These are phyloP conservation scores for Percopsis omiscomaycus DNA, from an alignment of 2,797 vertebrate genomes.

Conservation along the genomic window DNA sequence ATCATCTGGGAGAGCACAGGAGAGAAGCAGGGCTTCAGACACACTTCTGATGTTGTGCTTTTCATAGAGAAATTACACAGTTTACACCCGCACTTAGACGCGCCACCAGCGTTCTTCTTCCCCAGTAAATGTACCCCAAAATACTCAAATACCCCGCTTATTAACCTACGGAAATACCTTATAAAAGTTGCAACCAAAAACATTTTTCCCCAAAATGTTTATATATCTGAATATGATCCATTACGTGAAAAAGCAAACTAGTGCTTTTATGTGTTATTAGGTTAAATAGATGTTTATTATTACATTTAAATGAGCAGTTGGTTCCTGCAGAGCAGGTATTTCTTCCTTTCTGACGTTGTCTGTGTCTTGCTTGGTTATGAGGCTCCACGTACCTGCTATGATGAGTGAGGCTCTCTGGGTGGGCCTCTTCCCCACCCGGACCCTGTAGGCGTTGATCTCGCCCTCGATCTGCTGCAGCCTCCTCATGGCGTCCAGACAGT, in stretches of 20 bases:
- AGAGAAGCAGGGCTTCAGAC: constrained; percentile 32
- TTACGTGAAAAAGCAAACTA: too few relatives aligned
- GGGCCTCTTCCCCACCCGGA: constrained; percentile 86
- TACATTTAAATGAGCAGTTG: too few relatives aligned
- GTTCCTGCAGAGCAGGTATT: too few relatives aligned
- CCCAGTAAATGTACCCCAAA: constrained; percentile 7
- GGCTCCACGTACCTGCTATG: constrained; percentile 79
- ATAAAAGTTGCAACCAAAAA: too few relatives aligned
- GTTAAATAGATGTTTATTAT: too few relatives aligned
- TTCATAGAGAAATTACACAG: constrained; percentile 9
- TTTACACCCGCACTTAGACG: not conserved
- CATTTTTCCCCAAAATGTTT: too few relatives aligned
- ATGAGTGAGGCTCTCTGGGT: constrained; percentile 84
- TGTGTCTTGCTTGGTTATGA: not conserved
- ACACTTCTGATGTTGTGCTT: constrained; percentile 8
- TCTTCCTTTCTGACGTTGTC: not conserved
- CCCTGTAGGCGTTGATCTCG: constrained; percentile 87
- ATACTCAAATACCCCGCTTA: too few relatives aligned
- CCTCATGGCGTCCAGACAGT: constrained; percentile 84
- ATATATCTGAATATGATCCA: too few relatives aligned
- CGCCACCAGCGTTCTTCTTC: not conserved
- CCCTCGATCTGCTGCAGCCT: constrained; percentile 89
- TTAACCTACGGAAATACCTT: too few relatives aligned
- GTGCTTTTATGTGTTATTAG: too few relatives aligned
- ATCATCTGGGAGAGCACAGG: constrained; percentile 81